Evolutionary conservation across 1,140 invertebrate species (phyloP).

Genomic region (Gryllus bimaculatus): DNA sequence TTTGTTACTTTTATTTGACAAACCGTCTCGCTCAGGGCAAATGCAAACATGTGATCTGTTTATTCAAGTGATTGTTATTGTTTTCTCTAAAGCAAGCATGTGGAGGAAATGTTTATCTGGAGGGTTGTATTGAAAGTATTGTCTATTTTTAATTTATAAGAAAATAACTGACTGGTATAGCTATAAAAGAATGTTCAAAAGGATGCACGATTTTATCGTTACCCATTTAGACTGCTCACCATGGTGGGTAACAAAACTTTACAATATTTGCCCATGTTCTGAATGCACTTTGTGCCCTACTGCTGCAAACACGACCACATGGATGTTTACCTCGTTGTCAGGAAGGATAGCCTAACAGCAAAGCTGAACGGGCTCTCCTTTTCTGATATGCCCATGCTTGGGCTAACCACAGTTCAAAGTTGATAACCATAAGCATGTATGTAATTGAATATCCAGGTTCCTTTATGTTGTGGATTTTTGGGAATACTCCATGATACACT

Average conservation of each 20-base stretch:
- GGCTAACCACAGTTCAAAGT: background rate
- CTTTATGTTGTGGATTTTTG: background rate
- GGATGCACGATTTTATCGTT: background rate
- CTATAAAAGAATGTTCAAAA: background rate
- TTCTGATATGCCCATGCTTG: background rate
- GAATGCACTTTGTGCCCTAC: background rate
- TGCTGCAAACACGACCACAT: background rate
- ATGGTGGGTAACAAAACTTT: background rate
- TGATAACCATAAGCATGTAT: background rate
- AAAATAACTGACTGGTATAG: background rate
- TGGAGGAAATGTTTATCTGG: background rate
- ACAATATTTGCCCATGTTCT: background rate
- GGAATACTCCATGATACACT: conserved; percentile 2
- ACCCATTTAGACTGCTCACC: background rate
- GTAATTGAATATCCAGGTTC: background rate
- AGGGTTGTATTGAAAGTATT: background rate
- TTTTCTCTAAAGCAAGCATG: background rate
- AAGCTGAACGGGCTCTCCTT: background rate
- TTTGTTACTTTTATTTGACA: conserved; percentile 18
- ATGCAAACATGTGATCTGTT: conserved; percentile 22
- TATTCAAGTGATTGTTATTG: background rate
- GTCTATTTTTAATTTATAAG: background rate
- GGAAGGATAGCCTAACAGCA: background rate
- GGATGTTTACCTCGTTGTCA: background rate
- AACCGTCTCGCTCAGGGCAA: conserved; percentile 19